Percentiles rank a stretch among this genome's conserved stretches.
These are phyloP conservation scores for Leiothrix lutea DNA, from an alignment of 2,113 vertebrate species.

Conservation along the genomic window DNA sequence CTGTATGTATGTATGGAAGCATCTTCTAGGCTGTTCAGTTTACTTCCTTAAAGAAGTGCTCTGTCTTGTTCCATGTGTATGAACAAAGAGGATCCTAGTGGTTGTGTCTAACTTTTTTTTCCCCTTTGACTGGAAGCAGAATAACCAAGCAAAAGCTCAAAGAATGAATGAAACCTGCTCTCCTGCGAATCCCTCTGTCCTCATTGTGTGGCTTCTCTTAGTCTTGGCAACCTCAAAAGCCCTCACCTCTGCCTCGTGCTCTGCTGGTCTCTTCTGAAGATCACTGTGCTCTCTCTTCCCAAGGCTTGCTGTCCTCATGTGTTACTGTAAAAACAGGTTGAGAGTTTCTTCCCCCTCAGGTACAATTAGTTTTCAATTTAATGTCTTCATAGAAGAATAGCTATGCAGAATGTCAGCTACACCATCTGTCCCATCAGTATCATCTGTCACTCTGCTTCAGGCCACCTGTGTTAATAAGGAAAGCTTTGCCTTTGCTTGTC, in stretches of 20 bases:
- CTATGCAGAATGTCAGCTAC: not conserved
- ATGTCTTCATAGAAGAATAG: slow-evolving; percentile 9
- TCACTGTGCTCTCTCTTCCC: not conserved
- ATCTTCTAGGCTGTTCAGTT: not conserved
- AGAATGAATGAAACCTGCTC: not conserved
- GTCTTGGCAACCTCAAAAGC: not conserved
- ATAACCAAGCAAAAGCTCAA: not conserved
- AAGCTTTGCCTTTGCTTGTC: slow-evolving; percentile 23
- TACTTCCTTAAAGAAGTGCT: not conserved
- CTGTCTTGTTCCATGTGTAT: not conserved
- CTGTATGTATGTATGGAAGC: not conserved
- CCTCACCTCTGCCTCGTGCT: not conserved
- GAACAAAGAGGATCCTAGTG: not conserved
- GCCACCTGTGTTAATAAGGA: slow-evolving; percentile 30
- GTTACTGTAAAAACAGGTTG: not conserved
- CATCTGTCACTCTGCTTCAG: slow-evolving; percentile 31
- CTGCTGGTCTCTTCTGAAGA: not conserved
- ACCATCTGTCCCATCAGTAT: slow-evolving; percentile 29
- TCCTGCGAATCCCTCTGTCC: rapidly evolving
- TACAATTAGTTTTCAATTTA: not conserved
- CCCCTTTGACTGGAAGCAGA: not conserved
- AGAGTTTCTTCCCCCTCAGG: not conserved
- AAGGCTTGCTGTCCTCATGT: not conserved
- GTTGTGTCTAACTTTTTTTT: not conserved
- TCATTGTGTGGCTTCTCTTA: not conserved